phyloP scores from a whole-genome alignment of 2,888 invertebrate species.

The Callimorpha dominula region DNA sequence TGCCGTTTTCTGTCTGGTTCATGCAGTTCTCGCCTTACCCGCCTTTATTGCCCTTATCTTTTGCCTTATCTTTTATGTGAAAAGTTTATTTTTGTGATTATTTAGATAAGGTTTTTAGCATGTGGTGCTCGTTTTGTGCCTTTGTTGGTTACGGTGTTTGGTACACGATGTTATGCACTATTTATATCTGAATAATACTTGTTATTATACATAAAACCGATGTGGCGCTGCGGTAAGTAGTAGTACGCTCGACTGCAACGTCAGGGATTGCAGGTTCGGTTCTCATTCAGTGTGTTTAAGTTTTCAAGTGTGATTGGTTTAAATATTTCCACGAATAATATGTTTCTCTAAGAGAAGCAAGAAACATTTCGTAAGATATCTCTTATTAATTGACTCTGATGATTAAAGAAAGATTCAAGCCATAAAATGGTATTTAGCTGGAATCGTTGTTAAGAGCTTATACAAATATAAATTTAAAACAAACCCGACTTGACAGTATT shows the following conservation, averaged over 20 bases:
- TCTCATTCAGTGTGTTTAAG: too few species aligned
- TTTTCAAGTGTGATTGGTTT: background rate
- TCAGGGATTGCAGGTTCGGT: too few species aligned
- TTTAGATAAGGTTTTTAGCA: slow-evolving; percentile 38
- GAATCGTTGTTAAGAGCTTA: background rate
- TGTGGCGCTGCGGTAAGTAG: too few species aligned
- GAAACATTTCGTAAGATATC: background rate
- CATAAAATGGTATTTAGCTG: background rate
- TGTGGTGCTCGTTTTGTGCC: slow-evolving; percentile 15
- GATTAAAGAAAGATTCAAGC: background rate
- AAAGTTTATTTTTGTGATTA: slow-evolving; percentile 48
- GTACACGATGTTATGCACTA: background rate
- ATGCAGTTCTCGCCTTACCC: slow-evolving; percentile 56
- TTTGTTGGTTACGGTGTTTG: background rate
- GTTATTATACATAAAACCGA: background rate
- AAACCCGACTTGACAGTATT: too few species aligned
- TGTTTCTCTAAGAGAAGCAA: background rate
- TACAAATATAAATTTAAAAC: background rate
- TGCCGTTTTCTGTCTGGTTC: slow-evolving; percentile 62
- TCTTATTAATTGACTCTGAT: background rate
- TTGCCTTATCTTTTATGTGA: slow-evolving; percentile 55
- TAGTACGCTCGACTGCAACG: too few species aligned
- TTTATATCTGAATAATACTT: background rate
- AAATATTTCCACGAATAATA: background rate
- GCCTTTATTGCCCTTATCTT: slow-evolving; percentile 56